Evolutionary conservation across 2,888 invertebrate species (phyloP), one percentile per base, ranked within the genome.

Genomic region (Tetranychus truncatus): DNA sequence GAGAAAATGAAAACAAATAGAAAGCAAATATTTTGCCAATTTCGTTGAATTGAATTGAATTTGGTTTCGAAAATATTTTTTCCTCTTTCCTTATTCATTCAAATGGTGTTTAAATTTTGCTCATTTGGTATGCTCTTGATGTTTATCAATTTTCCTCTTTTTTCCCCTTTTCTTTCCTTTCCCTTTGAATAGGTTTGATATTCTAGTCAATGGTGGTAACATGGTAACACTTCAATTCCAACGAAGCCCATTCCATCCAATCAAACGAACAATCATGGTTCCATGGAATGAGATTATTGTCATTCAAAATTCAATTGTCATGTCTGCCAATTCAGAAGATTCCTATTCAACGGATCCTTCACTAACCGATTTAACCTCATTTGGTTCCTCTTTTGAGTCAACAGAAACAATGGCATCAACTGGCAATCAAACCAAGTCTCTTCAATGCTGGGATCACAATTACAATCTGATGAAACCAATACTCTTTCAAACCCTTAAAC

Each of bases 151-250:
- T 34, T 6, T 20, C 18, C 66, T 20, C 66, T 66, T 20, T 66
- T 66, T 66, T 66, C 15, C 18, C 18, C 20, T 66, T 7, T 66
- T 20, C 66, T 20, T 20, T 69, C 20, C 15, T 20, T 72, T n/a
- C n/a, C 45, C 45, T n/a, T 75, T 74, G 77, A 78, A n/a, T 78
- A 85, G 84, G 78, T 99, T 99, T 85, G 99, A 99, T 84, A 87
- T 99, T 74, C 87, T 99, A 81, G 96, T 99, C 20, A 99, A 99
- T 83, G 99, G 99, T n/a, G 99, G 97, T 1, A 95, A 95, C 0
- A 93, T 95, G 1, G 92, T 99, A 3, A 94, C 92, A 0, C 84
- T 99, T 74, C 92, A 94, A 82, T 96, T 99, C 82, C 94, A 95
- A 76, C 86, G 93, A 77, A 89, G 91, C 69, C 93, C 93, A 1